Percentiles rank a stretch among this genome's conserved stretches.
Conservation (phyloP, 2,113 vertebrate genomes). For the Saguinus imperator region DNA sequence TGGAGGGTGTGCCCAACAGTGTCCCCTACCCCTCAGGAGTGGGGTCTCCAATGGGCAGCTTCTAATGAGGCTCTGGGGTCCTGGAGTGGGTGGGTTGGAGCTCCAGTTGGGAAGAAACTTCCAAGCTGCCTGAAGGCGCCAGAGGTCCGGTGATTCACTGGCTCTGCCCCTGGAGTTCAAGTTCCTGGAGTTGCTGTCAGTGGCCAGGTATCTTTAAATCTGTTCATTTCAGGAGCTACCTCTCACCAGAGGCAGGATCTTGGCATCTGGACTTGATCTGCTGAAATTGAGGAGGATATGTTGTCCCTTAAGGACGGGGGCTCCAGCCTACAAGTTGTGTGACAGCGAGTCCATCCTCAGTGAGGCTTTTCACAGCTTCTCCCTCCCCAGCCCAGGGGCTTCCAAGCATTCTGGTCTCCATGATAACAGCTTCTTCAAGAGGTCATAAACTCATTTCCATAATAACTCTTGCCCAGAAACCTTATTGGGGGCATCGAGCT, state of each 20-base stretch:
- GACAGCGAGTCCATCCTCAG: not conserved
- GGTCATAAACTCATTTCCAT: not conserved
- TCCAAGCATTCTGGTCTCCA: not conserved
- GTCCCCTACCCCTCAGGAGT: not conserved
- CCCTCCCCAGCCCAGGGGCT: not conserved
- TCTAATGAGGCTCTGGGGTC: not conserved
- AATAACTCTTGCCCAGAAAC: not conserved
- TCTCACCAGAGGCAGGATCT: not conserved
- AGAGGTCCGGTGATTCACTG: not conserved
- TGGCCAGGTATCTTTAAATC: not conserved
- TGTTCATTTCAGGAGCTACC: not conserved
- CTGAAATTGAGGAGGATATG: not conserved
- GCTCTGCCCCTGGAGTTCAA: not conserved
- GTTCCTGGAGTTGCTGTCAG: not conserved
- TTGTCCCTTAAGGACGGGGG: not conserved
- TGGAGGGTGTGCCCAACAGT: not conserved
- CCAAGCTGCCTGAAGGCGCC: not conserved
- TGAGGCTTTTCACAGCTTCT: not conserved
- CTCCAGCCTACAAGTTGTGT: not conserved
- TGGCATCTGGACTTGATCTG: slow-evolving; percentile 27
- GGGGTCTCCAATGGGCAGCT: not conserved
- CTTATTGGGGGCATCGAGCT: not conserved
- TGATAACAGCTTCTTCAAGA: not conserved
- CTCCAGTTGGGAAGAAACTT: not conserved
- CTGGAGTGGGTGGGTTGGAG: not conserved